Conservation (phyloP, 2,113 vertebrate species). For the Antechinus stuartii region DNA sequence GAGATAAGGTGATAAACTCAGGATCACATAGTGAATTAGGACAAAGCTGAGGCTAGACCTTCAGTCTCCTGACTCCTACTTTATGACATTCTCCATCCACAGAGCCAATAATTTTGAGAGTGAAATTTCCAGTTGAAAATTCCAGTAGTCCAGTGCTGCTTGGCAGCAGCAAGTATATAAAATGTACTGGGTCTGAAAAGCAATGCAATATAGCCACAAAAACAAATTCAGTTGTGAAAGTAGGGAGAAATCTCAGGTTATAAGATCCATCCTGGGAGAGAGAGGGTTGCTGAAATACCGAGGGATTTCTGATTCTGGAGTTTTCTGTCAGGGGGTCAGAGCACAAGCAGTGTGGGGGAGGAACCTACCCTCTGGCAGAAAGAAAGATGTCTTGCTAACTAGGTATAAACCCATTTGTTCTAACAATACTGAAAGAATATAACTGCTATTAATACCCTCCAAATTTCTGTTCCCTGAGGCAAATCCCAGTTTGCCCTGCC, state of each 20-base stretch:
- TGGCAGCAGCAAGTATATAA: not conserved
- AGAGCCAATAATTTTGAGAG: not conserved
- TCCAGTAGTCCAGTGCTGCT: too few species aligned
- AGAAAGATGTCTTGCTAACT: not conserved
- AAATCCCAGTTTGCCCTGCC: not conserved
- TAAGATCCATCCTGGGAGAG: not conserved
- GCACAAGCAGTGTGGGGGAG: not conserved
- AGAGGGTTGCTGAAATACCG: not conserved
- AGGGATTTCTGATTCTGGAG: not conserved
- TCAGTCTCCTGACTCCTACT: not conserved
- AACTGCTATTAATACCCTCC: not conserved
- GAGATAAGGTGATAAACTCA: not conserved
- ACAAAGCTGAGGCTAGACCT: not conserved
- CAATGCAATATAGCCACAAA: not conserved
- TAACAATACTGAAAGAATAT: not conserved
- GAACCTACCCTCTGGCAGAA: not conserved
- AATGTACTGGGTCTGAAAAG: not conserved
- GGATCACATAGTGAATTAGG: not conserved
- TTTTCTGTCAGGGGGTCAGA: not conserved
- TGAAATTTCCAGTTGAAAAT: too few species aligned
- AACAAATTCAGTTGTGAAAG: not conserved
- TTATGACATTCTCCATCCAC: not conserved
- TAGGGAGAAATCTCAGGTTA: not conserved
- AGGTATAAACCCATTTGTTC: not conserved
- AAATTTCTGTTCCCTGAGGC: not conserved